Conservation (phyloP, 2,888 invertebrate genomes). For the Cataglyphis cursor region DNA sequence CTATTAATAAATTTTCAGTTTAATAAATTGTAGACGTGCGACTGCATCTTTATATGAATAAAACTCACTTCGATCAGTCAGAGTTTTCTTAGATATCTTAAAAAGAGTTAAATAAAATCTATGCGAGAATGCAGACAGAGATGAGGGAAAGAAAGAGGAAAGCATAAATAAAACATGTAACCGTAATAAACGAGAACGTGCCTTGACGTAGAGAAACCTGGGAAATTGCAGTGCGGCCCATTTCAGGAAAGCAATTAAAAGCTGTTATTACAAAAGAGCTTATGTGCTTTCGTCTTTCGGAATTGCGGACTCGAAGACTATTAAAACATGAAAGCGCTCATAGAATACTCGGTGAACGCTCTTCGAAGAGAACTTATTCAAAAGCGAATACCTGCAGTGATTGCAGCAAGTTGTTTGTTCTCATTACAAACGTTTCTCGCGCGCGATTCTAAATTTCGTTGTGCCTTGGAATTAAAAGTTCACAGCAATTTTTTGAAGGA, state of each 20-base stretch:
- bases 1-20: not conserved
- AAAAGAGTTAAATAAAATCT: not conserved
- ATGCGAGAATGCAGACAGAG: not conserved
- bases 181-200: constrained; percentile 23
- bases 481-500: not conserved
- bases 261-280: constrained; percentile 48
- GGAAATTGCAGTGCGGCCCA: constrained; percentile 36
- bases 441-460: constrained; percentile 24
- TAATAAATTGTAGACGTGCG: not conserved
- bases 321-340: constrained; percentile 43
- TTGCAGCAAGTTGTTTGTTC: constrained; percentile 16
- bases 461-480: constrained; percentile 7
- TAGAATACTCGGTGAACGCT: constrained; percentile 21
- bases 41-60: not conserved
- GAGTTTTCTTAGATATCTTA: not conserved
- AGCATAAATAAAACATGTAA: constrained; percentile 47
- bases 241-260: constrained; percentile 54
- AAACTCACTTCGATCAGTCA: constrained; percentile 1
- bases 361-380: constrained; percentile 36
- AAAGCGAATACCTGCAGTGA: not conserved
- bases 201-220: constrained; percentile 28
- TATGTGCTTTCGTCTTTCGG: constrained; percentile 44
- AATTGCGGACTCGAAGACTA: constrained; percentile 47
- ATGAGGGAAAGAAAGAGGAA: not conserved
- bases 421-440: constrained; percentile 5